Conservation (phyloP, 37 sponge, comb jelly and placozoan genomes). For the Lycopodina hypogea region DNA sequence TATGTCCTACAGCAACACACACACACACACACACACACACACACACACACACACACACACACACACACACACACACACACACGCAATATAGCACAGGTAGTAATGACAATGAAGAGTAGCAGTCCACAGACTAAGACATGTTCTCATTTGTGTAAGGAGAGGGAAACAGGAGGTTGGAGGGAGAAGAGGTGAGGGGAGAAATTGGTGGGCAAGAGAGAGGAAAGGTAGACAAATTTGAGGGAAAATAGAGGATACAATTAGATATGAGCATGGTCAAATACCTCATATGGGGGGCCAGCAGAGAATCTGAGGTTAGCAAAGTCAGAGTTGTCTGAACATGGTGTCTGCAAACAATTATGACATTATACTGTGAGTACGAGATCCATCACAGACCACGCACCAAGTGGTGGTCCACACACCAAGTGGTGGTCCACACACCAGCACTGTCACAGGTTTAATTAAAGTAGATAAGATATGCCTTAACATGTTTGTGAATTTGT, state of each 20-base stretch:
- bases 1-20: conserved; percentile 66
- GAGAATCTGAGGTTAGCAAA: conserved; percentile 92
- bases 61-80: background rate
- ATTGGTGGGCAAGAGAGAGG: background rate
- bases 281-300: conserved; percentile 99
- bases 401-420: background rate
- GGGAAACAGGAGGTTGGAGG: background rate
- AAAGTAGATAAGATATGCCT: too few relatives aligned
- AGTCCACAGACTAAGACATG: background rate
- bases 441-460: background rate
- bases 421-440: too few relatives aligned
- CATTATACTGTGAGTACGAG: background rate
- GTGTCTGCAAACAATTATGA: conserved; percentile 20
- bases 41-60: conserved; percentile 4
- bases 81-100: too few relatives aligned
- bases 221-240: background rate
- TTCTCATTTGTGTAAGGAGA: background rate
- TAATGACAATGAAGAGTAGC: background rate
- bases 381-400: background rate
- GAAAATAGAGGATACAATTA: background rate
- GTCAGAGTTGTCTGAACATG: conserved; percentile 71
- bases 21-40: background rate
- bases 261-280: too few relatives aligned
- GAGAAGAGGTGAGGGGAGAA: background rate
- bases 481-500: too few relatives aligned